Percentiles rank a stretch among this genome's conserved stretches.
phyloP scores from a whole-genome alignment of 2,888 invertebrate species.

The Eulithis testata region DNA sequence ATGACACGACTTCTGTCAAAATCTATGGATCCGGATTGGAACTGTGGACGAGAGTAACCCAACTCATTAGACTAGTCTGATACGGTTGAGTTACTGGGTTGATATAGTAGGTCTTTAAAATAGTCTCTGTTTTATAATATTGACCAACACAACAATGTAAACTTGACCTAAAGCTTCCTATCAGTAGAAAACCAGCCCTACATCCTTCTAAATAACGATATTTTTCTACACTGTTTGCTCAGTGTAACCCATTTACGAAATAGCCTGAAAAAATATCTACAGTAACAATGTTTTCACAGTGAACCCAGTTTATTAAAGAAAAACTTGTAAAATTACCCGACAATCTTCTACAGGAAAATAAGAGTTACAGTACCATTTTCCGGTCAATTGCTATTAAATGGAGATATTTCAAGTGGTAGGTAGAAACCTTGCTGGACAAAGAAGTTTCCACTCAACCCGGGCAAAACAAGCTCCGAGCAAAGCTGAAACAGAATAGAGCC shows the following conservation, averaged over 20 bases:
- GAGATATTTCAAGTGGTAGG: conserved; percentile 34
- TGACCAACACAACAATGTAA: too few species aligned
- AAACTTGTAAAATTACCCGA: conserved; percentile 20
- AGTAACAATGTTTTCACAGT: not conserved
- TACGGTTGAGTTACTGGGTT: too few species aligned
- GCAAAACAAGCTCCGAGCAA: conserved; percentile 43
- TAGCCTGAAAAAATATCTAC: not conserved
- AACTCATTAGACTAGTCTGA: too few species aligned
- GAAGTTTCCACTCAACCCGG: conserved; percentile 42
- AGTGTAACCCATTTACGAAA: conserved; percentile 2
- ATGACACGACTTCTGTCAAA: too few species aligned
- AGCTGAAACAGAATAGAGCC: too few species aligned
- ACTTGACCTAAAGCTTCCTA: not conserved
- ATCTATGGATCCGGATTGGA: too few species aligned
- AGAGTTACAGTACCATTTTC: conserved; percentile 27
- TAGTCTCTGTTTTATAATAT: too few species aligned
- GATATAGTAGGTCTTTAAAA: too few species aligned
- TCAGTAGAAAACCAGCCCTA: not conserved
- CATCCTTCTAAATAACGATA: conserved; percentile 1
- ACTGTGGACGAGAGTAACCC: too few species aligned
- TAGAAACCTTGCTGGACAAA: conserved; percentile 35
- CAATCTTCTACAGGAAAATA: conserved; percentile 27
- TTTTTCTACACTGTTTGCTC: conserved; percentile 3
- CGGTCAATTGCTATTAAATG: conserved; percentile 32
- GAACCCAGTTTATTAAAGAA: conserved; percentile 8